Base-by-base conservation (phyloP, 2,113 vertebrate species). In the Gymnocephalus cernua region DNA sequence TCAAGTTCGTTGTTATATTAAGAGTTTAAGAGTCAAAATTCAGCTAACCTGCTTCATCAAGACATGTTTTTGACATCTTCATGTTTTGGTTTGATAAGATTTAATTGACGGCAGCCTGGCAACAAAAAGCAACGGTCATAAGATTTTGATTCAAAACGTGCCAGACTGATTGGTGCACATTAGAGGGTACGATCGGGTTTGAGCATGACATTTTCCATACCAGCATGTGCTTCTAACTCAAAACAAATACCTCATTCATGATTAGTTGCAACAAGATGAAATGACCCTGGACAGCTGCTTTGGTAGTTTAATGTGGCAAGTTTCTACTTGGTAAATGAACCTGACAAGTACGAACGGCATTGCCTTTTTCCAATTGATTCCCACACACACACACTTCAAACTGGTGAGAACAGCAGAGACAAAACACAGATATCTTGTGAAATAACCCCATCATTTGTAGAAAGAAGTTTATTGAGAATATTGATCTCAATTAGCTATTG, bases 201-300 rank as follows among this genome's bases (percentile, higher is more conserved):
- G 58, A 63, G 45, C 64, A 12, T 6, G 16, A 6, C 45, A 14
- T 29, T 50, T 67, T 19, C n/a, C 11, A 21, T 21, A 21, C 63
- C 64, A 67, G 18, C 45, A 67, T 50, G 45, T 67, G 64, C 25
- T 66, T 21, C 16, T 3, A 29, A 66, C 16, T 47, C 64, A 29
- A 47, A 66, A 66, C 64, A 66, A 66, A 45, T 15, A 66, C 9
- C 45, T 27, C 3, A 29, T 67, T 67, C 25, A 67, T 67, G 5
- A 58, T 58, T 19, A 47, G 23, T 27, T 10, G n/a, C 6, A 45
- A 25, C n/a, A 9, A 29, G 4, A 48, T 23, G 4, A 67, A 67
- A 51, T 2, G 65, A n/a, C 6, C 6, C 45, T 32, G 2, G 25
- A 18, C 2, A 21, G n/a, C n/a, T n/a, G n/a, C n/a, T n/a, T n/a